Conservation (phyloP, 2,888 invertebrate genomes). For the Chirona hameri region DNA sequence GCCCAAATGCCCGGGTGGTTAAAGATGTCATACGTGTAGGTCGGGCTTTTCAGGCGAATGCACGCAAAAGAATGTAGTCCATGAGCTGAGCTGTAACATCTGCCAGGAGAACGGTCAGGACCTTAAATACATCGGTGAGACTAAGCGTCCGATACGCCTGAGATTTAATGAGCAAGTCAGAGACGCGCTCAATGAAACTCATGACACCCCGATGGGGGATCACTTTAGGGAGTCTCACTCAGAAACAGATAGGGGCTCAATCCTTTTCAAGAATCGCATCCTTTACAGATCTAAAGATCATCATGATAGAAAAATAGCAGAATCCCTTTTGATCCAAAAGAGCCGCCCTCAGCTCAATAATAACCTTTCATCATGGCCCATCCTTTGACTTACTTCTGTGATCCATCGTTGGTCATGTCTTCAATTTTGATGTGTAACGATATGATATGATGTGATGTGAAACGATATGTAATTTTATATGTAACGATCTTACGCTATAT, state of each 20-base stretch:
- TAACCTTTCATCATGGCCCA: neutral
- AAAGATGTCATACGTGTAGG: too few relatives aligned
- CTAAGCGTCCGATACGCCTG: neutral
- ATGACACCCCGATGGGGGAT: neutral
- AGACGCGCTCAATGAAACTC: neutral
- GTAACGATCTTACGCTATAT: neutral
- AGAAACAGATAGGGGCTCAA: neutral
- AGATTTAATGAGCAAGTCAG: neutral
- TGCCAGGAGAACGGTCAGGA: too few relatives aligned
- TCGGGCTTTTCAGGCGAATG: too few relatives aligned
- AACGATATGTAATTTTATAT: neutral
- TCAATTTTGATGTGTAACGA: neutral
- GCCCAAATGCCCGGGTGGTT: too few relatives aligned
- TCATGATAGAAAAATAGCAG: neutral
- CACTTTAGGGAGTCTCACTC: neutral
- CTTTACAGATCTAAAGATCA: neutral
- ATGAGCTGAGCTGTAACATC: too few relatives aligned
- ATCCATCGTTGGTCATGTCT: neutral
- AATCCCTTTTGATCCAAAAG: neutral
- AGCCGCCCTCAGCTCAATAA: neutral
- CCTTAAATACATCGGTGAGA: too few relatives aligned
- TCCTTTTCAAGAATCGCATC: neutral
- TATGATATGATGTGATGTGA: neutral
- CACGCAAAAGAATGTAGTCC: too few relatives aligned
- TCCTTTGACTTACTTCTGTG: neutral